Percentiles rank a stretch among this genome's conserved stretches.
Conservation (phyloP, 2,888 invertebrate species). For the Eucera pruinosa region DNA sequence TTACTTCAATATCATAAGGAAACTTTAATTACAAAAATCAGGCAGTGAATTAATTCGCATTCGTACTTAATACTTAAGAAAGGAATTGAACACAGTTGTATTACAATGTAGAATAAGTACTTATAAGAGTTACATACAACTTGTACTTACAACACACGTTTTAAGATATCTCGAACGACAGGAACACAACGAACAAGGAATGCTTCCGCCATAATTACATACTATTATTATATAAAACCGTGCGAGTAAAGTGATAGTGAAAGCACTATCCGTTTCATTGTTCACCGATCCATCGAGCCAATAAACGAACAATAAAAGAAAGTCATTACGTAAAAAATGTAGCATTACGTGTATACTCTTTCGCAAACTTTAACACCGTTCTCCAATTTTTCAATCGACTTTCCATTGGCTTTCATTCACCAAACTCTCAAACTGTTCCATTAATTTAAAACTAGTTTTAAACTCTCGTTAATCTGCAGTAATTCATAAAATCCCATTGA, state of each 20-base stretch:
- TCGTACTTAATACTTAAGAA: background rate
- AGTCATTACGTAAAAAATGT: slow-evolving; percentile 18
- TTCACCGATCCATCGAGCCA: slow-evolving; percentile 10
- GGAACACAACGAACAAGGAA: slow-evolving; percentile 1
- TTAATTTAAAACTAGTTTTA: no score
- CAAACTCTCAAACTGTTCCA: background rate
- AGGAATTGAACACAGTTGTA: background rate
- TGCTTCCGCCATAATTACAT: slow-evolving; percentile 38
- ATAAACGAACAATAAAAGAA: slow-evolving; percentile 37
- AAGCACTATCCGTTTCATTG: slow-evolving; percentile 36
- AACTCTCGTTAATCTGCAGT: no score
- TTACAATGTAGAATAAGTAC: background rate
- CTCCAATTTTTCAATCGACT: background rate
- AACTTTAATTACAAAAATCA: background rate
- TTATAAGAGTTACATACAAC: background rate
- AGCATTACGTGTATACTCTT: background rate
- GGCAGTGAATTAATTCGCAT: background rate
- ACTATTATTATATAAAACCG: slow-evolving; percentile 41
- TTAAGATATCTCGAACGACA: background rate
- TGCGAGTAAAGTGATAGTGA: slow-evolving; percentile 36
- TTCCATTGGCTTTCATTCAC: background rate
- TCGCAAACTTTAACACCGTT: background rate
- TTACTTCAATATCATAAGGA: no score
- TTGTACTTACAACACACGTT: background rate
- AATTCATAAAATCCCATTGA: no score